A percentile compares a stretch with the other conserved stretches of the same genome.
phyloP scores from a whole-genome alignment of 2,113 vertebrate genomes.

The Limanda limanda region DNA sequence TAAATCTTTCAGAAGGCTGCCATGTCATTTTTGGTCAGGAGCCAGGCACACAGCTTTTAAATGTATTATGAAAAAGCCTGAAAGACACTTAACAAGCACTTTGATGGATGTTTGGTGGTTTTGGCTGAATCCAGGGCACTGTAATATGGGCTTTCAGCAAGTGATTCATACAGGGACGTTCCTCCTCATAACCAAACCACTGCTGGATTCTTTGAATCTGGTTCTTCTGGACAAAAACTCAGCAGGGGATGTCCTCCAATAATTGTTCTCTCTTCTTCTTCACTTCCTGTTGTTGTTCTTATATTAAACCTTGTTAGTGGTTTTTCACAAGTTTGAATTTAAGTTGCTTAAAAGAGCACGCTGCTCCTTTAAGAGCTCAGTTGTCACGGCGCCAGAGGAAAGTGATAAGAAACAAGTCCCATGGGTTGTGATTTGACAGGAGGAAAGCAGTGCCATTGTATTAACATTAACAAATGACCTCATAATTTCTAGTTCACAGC shows the following conservation, averaged over 20 bases:
- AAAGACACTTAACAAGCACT: slow-evolving; percentile 75
- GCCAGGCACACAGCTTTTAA: slow-evolving; percentile 55
- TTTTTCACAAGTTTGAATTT: slow-evolving; percentile 39
- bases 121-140: slow-evolving; percentile 53
- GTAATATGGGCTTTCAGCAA: slow-evolving; percentile 66
- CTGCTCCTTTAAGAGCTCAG: slow-evolving; percentile 59
- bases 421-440: slow-evolving; percentile 68
- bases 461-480: slow-evolving; percentile 70
- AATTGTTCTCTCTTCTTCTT: not conserved
- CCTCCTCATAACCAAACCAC: slow-evolving; percentile 59
- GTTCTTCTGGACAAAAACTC: slow-evolving; percentile 47
- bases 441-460: slow-evolving; percentile 61
- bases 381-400: slow-evolving; percentile 53
- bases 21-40: slow-evolving; percentile 62
- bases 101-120: slow-evolving; percentile 73
- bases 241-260: slow-evolving; percentile 17
- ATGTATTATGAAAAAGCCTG: slow-evolving; percentile 69
- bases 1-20: slow-evolving; percentile 64
- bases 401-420: slow-evolving; percentile 68
- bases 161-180: slow-evolving; percentile 71
- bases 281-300: slow-evolving; percentile 43
- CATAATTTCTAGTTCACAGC: slow-evolving; percentile 35
- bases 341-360: not conserved
- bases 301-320: not conserved
- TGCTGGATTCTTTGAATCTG: slow-evolving; percentile 57